These are phyloP conservation scores for Ormyrus nitidulus DNA, from an alignment of 2,888 invertebrate species.

Conservation along the genomic window DNA sequence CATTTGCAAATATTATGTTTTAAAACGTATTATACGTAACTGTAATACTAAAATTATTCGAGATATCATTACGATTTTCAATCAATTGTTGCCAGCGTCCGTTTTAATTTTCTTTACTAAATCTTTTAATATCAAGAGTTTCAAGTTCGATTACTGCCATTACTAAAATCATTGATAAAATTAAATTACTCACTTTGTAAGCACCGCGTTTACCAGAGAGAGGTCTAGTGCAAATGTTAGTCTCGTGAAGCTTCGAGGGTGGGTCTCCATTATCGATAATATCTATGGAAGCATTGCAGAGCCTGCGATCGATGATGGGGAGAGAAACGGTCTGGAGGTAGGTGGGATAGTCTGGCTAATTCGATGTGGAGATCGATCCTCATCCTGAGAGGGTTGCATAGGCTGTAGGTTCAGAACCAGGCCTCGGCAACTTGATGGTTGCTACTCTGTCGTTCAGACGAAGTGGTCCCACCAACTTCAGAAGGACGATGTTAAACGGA, in stretches of 20 bases:
- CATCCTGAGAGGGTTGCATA: slow-evolving; percentile 74
- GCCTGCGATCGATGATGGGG: slow-evolving; percentile 63
- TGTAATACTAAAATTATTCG: too few relatives aligned
- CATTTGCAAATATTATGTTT: too few relatives aligned
- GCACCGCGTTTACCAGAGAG: slow-evolving; percentile 53
- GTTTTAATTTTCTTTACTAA: too few relatives aligned
- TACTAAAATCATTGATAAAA: too few relatives aligned
- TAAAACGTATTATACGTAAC: too few relatives aligned
- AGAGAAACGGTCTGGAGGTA: slow-evolving; percentile 66
- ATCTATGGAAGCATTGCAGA: slow-evolving; percentile 62
- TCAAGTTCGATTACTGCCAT: too few relatives aligned
- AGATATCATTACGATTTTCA: too few relatives aligned
- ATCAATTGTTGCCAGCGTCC: too few relatives aligned
- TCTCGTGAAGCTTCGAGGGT: slow-evolving; percentile 56
- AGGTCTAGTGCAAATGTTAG: slow-evolving; percentile 65
- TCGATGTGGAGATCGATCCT: slow-evolving; percentile 70
- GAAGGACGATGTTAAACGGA: slow-evolving; percentile 75
- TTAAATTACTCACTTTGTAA: slow-evolving; percentile 53
- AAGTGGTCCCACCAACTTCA: slow-evolving; percentile 71
- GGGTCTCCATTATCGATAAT: slow-evolving; percentile 54
- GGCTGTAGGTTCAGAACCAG: slow-evolving; percentile 63
- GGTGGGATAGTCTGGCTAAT: slow-evolving; percentile 61
- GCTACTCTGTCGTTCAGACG: slow-evolving; percentile 67
- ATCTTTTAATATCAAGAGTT: too few relatives aligned
- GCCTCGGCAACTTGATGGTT: slow-evolving; percentile 70